Evolutionary conservation across 1,140 invertebrate species (phyloP).

Genomic region (Trichomalopsis sarcophagae): DNA sequence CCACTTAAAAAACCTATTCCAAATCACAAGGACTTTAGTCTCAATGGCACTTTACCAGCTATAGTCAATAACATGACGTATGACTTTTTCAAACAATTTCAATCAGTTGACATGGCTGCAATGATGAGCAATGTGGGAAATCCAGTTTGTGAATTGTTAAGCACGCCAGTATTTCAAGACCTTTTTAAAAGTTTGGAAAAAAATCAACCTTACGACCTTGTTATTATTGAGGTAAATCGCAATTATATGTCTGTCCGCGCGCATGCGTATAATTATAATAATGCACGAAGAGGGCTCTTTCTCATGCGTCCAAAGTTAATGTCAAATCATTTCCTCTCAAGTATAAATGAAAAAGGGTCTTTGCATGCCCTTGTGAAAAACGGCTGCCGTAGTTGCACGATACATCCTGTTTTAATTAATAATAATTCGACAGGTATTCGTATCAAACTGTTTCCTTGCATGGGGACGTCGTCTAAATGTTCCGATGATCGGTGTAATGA

Average conservation of each 20-base stretch:
- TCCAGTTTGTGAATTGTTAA: constrained; percentile 54
- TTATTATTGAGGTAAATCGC: constrained; percentile 55
- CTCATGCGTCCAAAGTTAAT: too few species aligned
- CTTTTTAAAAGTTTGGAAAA: constrained; percentile 48
- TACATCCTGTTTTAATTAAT: neutral
- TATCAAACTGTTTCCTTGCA: constrained; percentile 72
- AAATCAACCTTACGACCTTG: constrained; percentile 55
- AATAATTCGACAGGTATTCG: constrained; percentile 60
- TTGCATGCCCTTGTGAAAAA: too few species aligned
- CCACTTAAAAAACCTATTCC: constrained; percentile 62
- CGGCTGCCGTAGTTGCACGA: too few species aligned
- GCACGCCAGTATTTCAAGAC: constrained; percentile 52
- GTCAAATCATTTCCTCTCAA: too few species aligned
- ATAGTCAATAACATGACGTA: constrained; percentile 56
- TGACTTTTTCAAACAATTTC: constrained; percentile 33
- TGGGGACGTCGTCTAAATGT: constrained; percentile 77
- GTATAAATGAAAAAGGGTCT: too few species aligned
- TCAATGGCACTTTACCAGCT: constrained; percentile 50
- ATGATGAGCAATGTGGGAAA: constrained; percentile 47
- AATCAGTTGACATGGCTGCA: neutral
- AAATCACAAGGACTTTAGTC: constrained; percentile 65
- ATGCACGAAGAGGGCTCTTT: too few species aligned
- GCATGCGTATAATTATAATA: too few species aligned
- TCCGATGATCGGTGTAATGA: constrained; percentile 76
- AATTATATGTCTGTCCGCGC: neutral